These are phyloP conservation scores for Thera obeliscata DNA, from an alignment of 2,888 invertebrate species.

Conservation along the genomic window DNA sequence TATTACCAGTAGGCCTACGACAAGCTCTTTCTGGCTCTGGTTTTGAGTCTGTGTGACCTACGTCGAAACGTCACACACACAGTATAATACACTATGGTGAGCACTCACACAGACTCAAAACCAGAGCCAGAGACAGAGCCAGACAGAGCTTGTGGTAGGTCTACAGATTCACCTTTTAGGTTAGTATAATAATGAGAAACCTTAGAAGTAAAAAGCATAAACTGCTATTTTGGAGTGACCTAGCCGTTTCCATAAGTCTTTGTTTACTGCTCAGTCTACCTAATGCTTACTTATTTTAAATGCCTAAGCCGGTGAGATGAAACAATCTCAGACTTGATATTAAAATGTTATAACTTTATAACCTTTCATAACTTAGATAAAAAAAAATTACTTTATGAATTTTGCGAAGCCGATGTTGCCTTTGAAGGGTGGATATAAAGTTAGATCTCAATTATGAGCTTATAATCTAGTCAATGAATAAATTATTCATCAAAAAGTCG, in stretches of 20 bases:
- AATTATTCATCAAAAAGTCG: not conserved
- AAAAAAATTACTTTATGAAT: slow-evolving; percentile 8
- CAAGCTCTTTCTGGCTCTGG: too few relatives aligned
- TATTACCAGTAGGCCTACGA: too few relatives aligned
- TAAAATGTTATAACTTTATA: slow-evolving; percentile 18
- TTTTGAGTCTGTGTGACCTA: too few relatives aligned
- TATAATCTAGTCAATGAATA: slow-evolving; percentile 11
- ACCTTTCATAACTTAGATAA: slow-evolving; percentile 5
- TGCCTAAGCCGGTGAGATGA: slow-evolving; percentile 26
- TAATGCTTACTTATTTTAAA: slow-evolving; percentile 34
- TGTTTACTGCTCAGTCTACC: slow-evolving; percentile 26
- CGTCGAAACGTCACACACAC: too few relatives aligned
- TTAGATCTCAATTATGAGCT: slow-evolving; percentile 5
- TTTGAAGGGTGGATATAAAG: not conserved
- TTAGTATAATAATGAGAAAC: too few relatives aligned
- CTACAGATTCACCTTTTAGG: too few relatives aligned
- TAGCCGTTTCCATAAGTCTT: slow-evolving; percentile 19
- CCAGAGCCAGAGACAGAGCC: too few relatives aligned
- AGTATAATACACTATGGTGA: too few relatives aligned
- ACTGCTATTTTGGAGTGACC: slow-evolving; percentile 2
- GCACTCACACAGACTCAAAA: too few relatives aligned
- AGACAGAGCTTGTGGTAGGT: too few relatives aligned
- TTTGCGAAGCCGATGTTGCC: slow-evolving; percentile 8
- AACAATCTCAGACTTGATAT: slow-evolving; percentile 28
- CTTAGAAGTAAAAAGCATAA: not conserved